A percentile compares a stretch with the other conserved stretches of the same genome.
Evolutionary conservation across 2,113 vertebrate species (phyloP).

Genomic region (Stegostoma tigrinum): DNA sequence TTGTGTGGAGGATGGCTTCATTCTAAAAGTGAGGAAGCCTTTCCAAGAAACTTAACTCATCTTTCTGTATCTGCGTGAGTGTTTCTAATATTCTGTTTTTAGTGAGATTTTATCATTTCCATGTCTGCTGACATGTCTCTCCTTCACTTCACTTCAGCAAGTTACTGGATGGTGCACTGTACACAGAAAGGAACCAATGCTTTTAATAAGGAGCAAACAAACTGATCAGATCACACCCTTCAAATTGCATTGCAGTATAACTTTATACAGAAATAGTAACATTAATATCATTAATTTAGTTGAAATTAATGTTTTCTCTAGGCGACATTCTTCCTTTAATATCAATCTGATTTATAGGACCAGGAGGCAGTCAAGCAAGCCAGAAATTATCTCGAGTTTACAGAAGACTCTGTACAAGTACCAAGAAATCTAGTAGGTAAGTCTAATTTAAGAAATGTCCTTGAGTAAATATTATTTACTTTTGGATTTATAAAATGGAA

Average conservation of each 20-base stretch:
- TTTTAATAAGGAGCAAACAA: neutral
- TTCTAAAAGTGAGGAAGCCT: neutral
- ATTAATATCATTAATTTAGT: constrained; percentile 36
- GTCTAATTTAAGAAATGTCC: constrained; percentile 41
- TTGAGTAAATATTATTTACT: neutral
- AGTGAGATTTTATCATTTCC: neutral
- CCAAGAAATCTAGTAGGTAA: constrained; percentile 95
- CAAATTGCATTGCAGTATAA: neutral
- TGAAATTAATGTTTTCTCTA: constrained; percentile 37
- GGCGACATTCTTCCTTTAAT: constrained; percentile 37
- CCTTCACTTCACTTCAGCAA: neutral
- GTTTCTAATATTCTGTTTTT: neutral
- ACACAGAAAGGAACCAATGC: neutral
- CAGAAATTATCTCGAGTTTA: constrained; percentile 90
- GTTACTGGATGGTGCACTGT: neutral
- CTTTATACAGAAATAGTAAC: neutral
- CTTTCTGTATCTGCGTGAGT: neutral
- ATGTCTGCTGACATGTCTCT: neutral
- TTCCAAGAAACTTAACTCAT: neutral
- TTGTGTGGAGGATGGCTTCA: neutral
- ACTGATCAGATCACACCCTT: neutral
- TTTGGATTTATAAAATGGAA: neutral
- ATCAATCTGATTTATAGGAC: constrained; percentile 60
- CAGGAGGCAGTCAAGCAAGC: constrained; percentile 92
- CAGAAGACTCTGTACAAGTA: constrained; percentile 94